A percentile compares a stretch with the other conserved stretches of the same genome.
These are phyloP conservation scores for Drosophila ogumai DNA, from an alignment of 1,140 invertebrate genomes.

Conservation along the genomic window DNA sequence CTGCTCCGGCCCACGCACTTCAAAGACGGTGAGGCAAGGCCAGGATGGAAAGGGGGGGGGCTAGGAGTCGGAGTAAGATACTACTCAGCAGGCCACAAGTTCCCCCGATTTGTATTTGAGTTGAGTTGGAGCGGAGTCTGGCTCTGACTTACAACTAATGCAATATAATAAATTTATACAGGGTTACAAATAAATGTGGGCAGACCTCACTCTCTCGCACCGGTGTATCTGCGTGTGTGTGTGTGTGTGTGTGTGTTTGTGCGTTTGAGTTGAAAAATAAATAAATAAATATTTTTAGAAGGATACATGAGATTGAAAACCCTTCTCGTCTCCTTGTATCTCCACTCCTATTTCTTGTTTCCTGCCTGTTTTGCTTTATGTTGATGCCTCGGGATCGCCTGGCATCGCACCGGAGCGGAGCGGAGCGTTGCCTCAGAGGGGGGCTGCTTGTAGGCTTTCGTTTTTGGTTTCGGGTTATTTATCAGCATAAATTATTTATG, in stretches of 20 bases:
- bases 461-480: constrained; percentile 71
- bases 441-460: constrained; percentile 39
- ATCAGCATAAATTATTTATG: constrained; percentile 83
- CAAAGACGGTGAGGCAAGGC: constrained; percentile 13
- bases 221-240: neutral
- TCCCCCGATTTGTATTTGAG: constrained; percentile 32
- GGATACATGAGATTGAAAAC: constrained; percentile 69
- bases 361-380: constrained; percentile 75
- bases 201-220: constrained; percentile 13
- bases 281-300: constrained; percentile 83
- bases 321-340: constrained; percentile 8
- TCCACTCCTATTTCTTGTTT: constrained; percentile 23
- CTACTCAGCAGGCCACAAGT: constrained; percentile 51
- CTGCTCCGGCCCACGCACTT: constrained; percentile 55
- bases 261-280: constrained; percentile 73
- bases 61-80: constrained; percentile 13
- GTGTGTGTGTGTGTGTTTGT: constrained; percentile 24
- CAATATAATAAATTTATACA: constrained; percentile 83
- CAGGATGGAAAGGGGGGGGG: neutral
- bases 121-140: constrained; percentile 32
- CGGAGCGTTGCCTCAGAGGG: constrained; percentile 37
- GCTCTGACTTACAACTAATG: constrained; percentile 80
- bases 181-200: constrained; percentile 75
- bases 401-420: neutral
- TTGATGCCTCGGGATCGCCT: constrained; percentile 32